A percentile compares a stretch with the other conserved stretches of the same genome.
Conservation (phyloP, 2,113 vertebrate species). For the Gallinago paraguaiae region DNA sequence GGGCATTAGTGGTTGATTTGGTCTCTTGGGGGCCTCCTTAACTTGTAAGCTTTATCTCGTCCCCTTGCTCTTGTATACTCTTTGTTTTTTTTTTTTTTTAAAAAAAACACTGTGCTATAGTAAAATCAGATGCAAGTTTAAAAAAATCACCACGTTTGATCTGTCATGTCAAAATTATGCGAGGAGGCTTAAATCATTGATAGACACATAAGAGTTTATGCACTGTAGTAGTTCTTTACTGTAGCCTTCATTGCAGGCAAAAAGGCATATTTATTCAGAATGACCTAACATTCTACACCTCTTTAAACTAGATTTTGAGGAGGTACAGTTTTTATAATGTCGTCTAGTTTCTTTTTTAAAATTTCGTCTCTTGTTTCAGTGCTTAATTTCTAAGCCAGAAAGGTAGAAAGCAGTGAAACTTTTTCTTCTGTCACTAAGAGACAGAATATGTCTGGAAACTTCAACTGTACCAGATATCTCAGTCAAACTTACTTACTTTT, state of each 20-base stretch:
- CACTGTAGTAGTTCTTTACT: not conserved
- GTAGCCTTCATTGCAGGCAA: not conserved
- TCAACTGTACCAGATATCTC: not conserved
- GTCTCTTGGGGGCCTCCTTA: not conserved
- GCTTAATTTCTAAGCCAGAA: not conserved
- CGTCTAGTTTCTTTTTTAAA: not conserved
- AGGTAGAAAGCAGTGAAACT: not conserved
- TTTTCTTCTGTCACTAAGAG: not conserved
- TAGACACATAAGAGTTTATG: not conserved
- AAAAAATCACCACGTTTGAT: not conserved
- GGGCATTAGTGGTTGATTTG: not conserved
- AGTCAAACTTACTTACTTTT: not conserved
- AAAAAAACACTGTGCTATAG: not conserved
- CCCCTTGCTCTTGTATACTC: not conserved
- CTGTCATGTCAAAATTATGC: not conserved
- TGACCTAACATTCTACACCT: not conserved
- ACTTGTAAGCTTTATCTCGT: not conserved
- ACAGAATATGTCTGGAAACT: not conserved
- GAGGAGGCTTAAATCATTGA: not conserved
- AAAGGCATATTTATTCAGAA: not conserved
- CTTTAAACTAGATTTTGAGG: not conserved
- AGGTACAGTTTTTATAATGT: not conserved
- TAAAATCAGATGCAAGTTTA: not conserved
- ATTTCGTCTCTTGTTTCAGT: not conserved
- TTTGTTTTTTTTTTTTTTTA: not conserved